These are phyloP conservation scores for Spodoptera picta DNA, from an alignment of 2,888 invertebrate genomes.

Conservation along the genomic window DNA sequence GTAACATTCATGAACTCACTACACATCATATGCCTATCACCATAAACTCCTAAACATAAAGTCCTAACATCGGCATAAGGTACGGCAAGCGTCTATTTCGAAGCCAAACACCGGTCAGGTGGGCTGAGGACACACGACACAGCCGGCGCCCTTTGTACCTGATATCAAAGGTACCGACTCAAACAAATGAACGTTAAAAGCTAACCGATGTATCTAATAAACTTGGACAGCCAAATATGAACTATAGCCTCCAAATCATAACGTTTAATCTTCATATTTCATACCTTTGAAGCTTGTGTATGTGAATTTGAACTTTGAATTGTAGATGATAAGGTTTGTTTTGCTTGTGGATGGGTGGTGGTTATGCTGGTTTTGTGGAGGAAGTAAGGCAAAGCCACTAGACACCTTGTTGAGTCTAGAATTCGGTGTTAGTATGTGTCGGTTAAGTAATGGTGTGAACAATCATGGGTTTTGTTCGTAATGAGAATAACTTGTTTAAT, in stretches of 20 bases:
- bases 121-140: constrained; percentile 83
- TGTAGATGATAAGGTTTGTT: neutral
- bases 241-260: fast-evolving
- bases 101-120: constrained; percentile 82
- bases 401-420: constrained; percentile 85
- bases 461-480: constrained; percentile 59
- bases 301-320: neutral
- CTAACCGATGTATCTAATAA: constrained; percentile 52
- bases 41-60: constrained; percentile 24
- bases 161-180: constrained; percentile 84
- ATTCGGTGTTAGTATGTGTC: constrained; percentile 71
- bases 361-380: constrained; percentile 51
- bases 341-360: constrained; percentile 5
- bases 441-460: constrained; percentile 68
- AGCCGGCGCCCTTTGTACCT: constrained; percentile 82
- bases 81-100: constrained; percentile 48
- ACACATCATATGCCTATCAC: too few relatives aligned
- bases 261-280: neutral
- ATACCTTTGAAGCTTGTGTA: neutral
- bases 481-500: constrained; percentile 53
- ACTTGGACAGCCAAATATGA: constrained; percentile 25
- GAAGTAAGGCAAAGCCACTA: constrained; percentile 67
- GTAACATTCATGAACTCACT: too few relatives aligned
- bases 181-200: constrained; percentile 66
- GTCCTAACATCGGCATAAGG: constrained; percentile 39